Conservation (phyloP, 2,888 invertebrate genomes). For the Oscheius sp. region DNA sequence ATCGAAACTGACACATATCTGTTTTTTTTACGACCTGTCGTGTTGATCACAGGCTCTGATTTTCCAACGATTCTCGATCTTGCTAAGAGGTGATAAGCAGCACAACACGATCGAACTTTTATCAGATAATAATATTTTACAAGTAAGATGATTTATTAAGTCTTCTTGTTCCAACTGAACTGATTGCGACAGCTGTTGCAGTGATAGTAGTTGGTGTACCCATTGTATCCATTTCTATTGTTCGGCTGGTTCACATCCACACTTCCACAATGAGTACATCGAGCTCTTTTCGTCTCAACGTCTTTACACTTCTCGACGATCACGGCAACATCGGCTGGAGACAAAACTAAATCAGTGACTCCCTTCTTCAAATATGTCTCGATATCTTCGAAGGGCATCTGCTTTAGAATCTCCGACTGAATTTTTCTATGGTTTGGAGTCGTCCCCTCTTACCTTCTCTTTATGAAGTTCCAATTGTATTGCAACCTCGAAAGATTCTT, state of each 20-base stretch:
- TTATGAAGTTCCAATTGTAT: conserved; percentile 17
- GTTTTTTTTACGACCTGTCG: no score
- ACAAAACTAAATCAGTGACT: conserved; percentile 1
- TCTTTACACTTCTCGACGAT: conserved; percentile 26
- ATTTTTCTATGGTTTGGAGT: not conserved
- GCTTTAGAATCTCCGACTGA: conserved; percentile 28
- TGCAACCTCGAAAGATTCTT: conserved; percentile 23
- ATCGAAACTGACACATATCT: no score
- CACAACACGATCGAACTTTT: no score
- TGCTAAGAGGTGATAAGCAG: no score
- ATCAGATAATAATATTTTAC: no score
- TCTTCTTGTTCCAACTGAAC: conserved; percentile 3
- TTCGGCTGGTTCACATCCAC: not conserved
- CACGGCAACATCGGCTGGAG: conserved; percentile 23
- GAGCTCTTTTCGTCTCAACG: not conserved
- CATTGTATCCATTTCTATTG: not conserved
- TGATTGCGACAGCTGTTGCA: conserved; percentile 1
- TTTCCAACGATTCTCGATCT: no score
- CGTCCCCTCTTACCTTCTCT: not conserved
- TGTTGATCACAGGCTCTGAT: no score
- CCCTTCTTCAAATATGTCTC: conserved; percentile 13
- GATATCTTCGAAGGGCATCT: conserved; percentile 15
- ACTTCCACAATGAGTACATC: conserved; percentile 8
- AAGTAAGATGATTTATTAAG: not conserved
- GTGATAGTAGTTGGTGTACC: conserved; percentile 7